Evolutionary conservation across 92 coral and sea anemone genomes (phyloP).

Genomic region (Porites rus): DNA sequence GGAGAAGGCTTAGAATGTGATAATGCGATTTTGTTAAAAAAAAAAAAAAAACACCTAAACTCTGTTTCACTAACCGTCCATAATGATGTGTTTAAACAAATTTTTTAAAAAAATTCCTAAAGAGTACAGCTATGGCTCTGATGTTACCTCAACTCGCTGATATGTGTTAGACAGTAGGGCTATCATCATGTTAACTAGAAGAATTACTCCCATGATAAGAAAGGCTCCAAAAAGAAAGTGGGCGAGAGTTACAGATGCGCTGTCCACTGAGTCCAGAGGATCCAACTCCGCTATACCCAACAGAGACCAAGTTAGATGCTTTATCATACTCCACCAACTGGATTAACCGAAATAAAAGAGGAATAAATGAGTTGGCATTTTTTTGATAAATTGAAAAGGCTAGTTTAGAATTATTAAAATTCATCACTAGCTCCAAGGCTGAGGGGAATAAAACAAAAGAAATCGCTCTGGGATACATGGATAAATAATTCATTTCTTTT

Average conservation of each 20-base stretch:
- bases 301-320: constrained; percentile 12
- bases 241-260: constrained; percentile 15
- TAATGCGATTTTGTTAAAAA: no score
- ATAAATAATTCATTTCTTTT: no score
- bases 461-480: no score
- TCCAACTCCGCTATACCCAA: neutral
- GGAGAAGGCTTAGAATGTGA: no score
- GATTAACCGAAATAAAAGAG: neutral
- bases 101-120: no score
- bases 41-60: no score
- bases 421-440: no score
- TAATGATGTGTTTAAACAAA: no score
- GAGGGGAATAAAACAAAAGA: no score
- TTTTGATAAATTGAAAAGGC: neutral
- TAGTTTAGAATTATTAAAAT: neutral
- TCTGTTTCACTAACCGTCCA: no score
- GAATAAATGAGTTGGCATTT: no score
- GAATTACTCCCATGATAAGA: constrained; percentile 25
- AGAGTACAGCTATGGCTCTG: neutral
- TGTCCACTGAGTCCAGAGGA: constrained; percentile 13
- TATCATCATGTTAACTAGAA: constrained; percentile 36
- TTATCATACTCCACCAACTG: constrained; percentile 9
- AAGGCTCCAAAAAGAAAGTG: constrained; percentile 16
- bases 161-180: constrained; percentile 32
- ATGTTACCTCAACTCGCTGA: constrained; percentile 22